These are phyloP conservation scores for Chrysolina haemoptera DNA, from an alignment of 2,888 invertebrate species.

Conservation along the genomic window DNA sequence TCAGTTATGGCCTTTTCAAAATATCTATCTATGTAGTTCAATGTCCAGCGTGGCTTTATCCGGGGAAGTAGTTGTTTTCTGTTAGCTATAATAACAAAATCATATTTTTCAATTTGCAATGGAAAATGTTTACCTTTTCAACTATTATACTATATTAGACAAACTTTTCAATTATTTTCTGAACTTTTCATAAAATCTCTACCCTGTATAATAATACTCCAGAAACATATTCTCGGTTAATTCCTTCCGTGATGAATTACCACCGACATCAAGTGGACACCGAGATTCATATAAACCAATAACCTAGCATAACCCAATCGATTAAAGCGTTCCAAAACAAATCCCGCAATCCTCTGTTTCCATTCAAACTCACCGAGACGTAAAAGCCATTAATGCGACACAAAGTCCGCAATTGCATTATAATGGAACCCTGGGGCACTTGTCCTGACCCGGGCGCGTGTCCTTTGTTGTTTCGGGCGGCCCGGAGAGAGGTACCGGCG, in stretches of 20 bases:
- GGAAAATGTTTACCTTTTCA: too few species aligned
- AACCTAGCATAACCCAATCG: conserved; percentile 34
- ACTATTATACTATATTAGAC: too few species aligned
- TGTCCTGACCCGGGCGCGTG: conserved; percentile 62
- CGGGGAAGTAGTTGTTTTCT: too few species aligned
- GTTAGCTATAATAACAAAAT: too few species aligned
- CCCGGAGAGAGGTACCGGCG: conserved; percentile 29
- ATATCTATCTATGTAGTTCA: too few species aligned
- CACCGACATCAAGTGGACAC: conserved; percentile 16
- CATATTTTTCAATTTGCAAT: too few species aligned
- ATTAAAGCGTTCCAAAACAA: conserved; percentile 34
- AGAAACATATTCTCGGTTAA: not conserved
- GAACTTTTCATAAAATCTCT: not conserved
- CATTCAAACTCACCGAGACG: conserved; percentile 59
- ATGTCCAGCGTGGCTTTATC: too few species aligned
- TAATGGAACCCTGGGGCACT: conserved; percentile 61
- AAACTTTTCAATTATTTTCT: too few species aligned
- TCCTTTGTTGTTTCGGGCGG: conserved; percentile 52
- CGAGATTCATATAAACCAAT: conserved; percentile 17
- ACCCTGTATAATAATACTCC: not conserved
- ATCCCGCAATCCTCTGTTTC: conserved; percentile 20
- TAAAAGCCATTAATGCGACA: conserved; percentile 63
- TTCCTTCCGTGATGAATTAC: conserved; percentile 15
- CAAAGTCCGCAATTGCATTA: conserved; percentile 63
- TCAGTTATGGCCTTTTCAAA: too few species aligned